Evolutionary conservation across 2,797 vertebrate species (phyloP).

Genomic region (Austrolebias charrua): DNA sequence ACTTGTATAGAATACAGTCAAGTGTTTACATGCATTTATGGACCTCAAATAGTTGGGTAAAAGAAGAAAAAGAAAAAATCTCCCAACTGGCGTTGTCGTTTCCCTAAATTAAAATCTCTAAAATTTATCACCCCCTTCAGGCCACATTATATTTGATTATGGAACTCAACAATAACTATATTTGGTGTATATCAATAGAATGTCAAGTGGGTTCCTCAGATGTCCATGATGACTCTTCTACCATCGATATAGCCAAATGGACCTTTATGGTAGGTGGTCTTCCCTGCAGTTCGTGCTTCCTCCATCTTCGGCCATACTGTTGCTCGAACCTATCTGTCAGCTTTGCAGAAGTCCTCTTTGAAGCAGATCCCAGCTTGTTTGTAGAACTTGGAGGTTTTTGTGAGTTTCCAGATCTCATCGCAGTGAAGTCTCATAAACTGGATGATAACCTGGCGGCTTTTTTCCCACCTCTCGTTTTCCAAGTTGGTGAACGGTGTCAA

Average conservation of each 20-base stretch:
- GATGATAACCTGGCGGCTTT: not conserved
- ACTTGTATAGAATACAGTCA: too few species aligned
- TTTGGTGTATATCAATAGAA: too few species aligned
- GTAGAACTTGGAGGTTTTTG: not conserved
- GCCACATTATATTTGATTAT: too few species aligned
- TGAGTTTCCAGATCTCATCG: not conserved
- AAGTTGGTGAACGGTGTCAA: not conserved
- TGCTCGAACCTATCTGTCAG: not conserved
- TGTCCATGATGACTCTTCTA: not conserved
- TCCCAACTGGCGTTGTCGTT: too few species aligned
- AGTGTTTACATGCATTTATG: too few species aligned
- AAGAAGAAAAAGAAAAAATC: too few species aligned
- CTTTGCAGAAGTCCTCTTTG: not conserved
- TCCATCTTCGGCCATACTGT: not conserved
- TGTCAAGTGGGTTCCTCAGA: too few species aligned
- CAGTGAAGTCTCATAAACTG: not conserved
- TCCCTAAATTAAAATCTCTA: too few species aligned
- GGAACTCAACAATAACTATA: too few species aligned
- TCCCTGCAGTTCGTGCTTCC: not conserved
- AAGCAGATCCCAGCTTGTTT: not conserved
- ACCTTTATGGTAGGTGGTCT: not conserved
- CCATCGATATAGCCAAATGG: not conserved
- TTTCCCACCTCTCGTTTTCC: not conserved
- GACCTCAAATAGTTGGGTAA: too few species aligned
- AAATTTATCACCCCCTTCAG: too few species aligned